A percentile compares a stretch with the other conserved stretches of the same genome.
Evolutionary conservation across 2,113 vertebrate genomes (phyloP).

Genomic region (Peromyscus leucopus): DNA sequence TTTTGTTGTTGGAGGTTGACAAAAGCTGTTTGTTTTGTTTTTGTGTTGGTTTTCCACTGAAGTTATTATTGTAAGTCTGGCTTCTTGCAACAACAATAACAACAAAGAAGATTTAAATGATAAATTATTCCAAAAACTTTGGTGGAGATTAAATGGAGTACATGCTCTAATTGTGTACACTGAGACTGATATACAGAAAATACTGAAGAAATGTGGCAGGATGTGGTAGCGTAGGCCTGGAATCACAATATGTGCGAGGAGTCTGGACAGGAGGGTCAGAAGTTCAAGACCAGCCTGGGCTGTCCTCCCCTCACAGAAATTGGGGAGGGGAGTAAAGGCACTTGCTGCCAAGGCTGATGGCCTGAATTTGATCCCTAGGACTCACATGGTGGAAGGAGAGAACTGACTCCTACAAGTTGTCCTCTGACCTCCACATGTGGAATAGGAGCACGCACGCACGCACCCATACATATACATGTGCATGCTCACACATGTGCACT

Average conservation of each 20-base stretch:
- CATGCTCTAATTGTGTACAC: neutral
- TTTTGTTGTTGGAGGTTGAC: neutral
- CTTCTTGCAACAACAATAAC: neutral
- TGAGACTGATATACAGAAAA: neutral
- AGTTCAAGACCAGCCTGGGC: neutral
- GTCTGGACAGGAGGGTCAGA: neutral
- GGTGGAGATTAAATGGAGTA: neutral
- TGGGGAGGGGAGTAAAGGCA: neutral
- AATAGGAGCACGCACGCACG: neutral
- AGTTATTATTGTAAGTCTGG: neutral
- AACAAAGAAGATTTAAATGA: neutral
- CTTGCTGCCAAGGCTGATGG: neutral
- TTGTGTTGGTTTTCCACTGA: neutral
- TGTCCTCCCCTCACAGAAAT: neutral
- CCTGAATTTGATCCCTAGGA: neutral
- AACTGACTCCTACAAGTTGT: neutral
- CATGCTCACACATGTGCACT: neutral
- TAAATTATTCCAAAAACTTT: neutral
- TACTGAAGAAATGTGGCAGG: neutral
- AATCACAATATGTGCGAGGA: neutral
- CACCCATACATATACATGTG: fast-evolving
- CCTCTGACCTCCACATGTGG: neutral
- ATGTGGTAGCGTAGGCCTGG: no score
- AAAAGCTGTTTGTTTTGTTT: neutral
- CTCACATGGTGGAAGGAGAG: neutral